phyloP scores from a whole-genome alignment of 2,113 vertebrate species.

The Sminthopsis crassicaudata region DNA sequence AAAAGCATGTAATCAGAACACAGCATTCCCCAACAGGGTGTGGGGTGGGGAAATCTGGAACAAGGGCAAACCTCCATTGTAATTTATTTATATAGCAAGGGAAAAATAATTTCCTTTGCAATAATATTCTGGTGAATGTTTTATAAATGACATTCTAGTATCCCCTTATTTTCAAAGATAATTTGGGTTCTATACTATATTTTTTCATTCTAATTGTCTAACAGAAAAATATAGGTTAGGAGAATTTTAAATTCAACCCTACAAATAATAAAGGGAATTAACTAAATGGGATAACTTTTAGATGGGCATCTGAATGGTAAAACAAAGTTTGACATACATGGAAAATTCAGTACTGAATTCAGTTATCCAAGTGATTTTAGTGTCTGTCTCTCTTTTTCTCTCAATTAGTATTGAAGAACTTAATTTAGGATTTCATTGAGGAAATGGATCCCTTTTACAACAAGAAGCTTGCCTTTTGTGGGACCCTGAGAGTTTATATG shows the following conservation, averaged over 20 bases:
- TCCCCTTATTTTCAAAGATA: constrained; percentile 1
- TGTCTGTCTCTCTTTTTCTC: neutral
- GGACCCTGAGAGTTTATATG: neutral
- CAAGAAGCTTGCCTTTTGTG: neutral
- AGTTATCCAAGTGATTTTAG: neutral
- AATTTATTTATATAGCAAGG: neutral
- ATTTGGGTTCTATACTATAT: neutral
- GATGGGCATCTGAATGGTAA: constrained; percentile 38
- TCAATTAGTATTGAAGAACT: neutral
- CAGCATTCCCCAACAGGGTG: constrained; percentile 69
- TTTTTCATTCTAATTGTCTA: constrained; percentile 24
- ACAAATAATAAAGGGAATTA: neutral
- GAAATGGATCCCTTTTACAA: neutral
- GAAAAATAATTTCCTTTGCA: constrained; percentile 17
- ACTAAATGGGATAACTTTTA: neutral
- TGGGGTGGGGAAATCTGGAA: constrained; percentile 70
- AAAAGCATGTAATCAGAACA: constrained; percentile 21
- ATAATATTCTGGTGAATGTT: neutral
- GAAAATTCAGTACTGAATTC: neutral
- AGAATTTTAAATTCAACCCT: neutral
- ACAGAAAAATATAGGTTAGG: neutral
- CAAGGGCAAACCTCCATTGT: constrained; percentile 21
- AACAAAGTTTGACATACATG: constrained; percentile 1
- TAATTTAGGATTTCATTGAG: neutral
- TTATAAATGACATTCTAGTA: neutral